Evolutionary conservation across 2,113 vertebrate species (phyloP).

Genomic region (Carassius carassius): DNA sequence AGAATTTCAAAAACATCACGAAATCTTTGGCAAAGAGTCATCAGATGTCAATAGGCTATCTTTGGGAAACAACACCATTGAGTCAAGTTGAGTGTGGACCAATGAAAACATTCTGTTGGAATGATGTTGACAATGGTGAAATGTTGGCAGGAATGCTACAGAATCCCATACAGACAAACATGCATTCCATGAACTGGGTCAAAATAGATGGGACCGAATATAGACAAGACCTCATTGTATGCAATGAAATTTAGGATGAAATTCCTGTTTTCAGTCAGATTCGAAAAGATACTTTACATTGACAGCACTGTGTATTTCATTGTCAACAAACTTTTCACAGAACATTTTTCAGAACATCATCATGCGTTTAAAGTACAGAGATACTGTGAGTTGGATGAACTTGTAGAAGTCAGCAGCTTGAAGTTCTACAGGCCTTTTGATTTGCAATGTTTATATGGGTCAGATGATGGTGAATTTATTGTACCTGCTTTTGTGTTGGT

Average conservation of each 20-base stretch:
- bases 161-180: background rate
- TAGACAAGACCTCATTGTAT: background rate
- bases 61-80: slow-evolving; percentile 10
- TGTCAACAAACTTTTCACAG: no score
- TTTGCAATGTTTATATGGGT: no score
- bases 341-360: no score
- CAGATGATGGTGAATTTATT: no score
- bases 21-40: slow-evolving; percentile 26
- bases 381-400: no score
- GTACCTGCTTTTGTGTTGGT: no score
- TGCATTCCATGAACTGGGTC: background rate
- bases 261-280: no score
- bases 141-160: background rate
- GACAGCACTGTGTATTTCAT: no score
- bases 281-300: no score
- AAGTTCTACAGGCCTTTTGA: no score
- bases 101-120: background rate
- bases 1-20: slow-evolving; percentile 35
- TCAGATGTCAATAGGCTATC: slow-evolving; percentile 19
- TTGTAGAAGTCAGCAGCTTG: no score
- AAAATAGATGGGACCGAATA: slow-evolving; percentile 15
- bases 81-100: slow-evolving; percentile 13
- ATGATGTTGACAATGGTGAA: background rate
- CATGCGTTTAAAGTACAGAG: no score
- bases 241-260: background rate